Evolutionary conservation across 2,113 vertebrate species (phyloP).

Genomic region (Puma concolor): DNA sequence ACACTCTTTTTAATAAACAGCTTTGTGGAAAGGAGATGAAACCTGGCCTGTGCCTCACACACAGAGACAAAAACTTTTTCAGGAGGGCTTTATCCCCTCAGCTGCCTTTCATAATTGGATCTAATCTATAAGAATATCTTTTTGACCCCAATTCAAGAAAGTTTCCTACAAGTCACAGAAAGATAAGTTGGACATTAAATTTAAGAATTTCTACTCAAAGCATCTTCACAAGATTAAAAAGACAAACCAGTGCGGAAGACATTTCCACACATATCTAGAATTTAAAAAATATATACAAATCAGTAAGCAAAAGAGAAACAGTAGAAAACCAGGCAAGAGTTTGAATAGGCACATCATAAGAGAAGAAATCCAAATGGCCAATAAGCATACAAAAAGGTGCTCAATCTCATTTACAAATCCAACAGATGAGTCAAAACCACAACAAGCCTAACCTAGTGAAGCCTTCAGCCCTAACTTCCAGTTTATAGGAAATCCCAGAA

Average conservation of each 20-base stretch:
- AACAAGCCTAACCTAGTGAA: not conserved
- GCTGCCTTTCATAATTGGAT: not conserved
- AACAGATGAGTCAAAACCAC: not conserved
- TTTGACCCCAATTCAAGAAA: not conserved
- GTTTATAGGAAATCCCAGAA: not conserved
- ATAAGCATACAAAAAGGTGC: not conserved
- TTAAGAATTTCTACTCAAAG: not conserved
- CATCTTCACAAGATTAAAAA: not conserved
- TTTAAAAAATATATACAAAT: not conserved
- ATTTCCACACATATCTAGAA: not conserved
- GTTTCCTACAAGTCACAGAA: not conserved
- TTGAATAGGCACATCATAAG: not conserved
- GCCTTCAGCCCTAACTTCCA: not conserved
- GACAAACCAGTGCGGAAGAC: not conserved
- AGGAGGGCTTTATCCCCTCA: not conserved
- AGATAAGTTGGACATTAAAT: not conserved
- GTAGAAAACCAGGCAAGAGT: not conserved
- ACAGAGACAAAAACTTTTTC: not conserved
- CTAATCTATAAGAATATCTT: not conserved
- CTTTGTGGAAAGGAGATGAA: not conserved
- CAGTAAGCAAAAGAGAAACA: not conserved
- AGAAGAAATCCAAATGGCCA: not conserved
- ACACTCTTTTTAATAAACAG: not conserved
- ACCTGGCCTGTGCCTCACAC: not conserved
- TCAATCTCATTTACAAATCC: not conserved